phyloP scores from a whole-genome alignment of 2,888 invertebrate genomes.

The Athripsodes cinereus region DNA sequence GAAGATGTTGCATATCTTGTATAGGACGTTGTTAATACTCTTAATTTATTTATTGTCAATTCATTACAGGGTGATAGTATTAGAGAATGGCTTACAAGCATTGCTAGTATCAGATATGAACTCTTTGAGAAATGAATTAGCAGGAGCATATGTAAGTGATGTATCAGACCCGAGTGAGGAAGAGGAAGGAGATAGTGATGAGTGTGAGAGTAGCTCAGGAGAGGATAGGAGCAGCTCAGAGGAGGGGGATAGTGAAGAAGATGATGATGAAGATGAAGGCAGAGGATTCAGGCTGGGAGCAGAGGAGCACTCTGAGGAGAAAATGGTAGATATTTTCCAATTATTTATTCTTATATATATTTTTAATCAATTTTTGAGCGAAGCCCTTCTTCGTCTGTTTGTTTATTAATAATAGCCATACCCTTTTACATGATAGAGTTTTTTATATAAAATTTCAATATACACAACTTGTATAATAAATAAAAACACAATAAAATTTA shows the following conservation, averaged over 20 bases:
- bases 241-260: constrained; percentile 30
- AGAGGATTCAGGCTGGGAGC: not conserved
- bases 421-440: too few relatives aligned
- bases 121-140: constrained; percentile 27
- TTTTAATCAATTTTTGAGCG: too few relatives aligned
- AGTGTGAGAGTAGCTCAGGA: constrained; percentile 43
- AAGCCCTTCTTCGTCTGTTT: too few relatives aligned
- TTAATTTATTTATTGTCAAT: constrained; percentile 24
- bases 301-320: constrained; percentile 25
- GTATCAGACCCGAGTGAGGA: not conserved
- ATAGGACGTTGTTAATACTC: not conserved
- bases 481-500: too few relatives aligned
- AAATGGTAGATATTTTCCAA: constrained; percentile 31
- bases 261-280: constrained; percentile 38
- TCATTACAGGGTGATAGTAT: constrained; percentile 53
- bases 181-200: constrained; percentile 36
- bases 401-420: not conserved
- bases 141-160: not conserved
- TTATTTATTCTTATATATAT: too few relatives aligned
- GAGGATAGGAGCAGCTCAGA: constrained; percentile 28
- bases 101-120: constrained; percentile 63
- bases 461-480: not conserved
- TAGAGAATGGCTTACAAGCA: constrained; percentile 67
- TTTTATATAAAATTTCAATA: not conserved
- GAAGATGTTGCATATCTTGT: not conserved